phyloP scores from a whole-genome alignment of 2,113 vertebrate genomes.

The Muscicapa adusta region DNA sequence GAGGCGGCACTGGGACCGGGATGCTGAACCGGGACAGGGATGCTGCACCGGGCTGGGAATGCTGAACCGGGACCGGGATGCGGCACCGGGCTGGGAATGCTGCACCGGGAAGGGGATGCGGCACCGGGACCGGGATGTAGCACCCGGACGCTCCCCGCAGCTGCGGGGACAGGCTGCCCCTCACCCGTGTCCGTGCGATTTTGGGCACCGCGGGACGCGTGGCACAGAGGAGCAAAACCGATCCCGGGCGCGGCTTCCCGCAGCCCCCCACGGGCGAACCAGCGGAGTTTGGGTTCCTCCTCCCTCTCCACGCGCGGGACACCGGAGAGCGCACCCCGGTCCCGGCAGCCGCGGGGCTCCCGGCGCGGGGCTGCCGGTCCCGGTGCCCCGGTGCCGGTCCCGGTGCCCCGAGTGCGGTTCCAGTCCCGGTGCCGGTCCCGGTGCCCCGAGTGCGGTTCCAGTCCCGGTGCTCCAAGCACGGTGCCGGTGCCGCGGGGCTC shows the following conservation, averaged over 20 bases:
- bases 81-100: too few species aligned
- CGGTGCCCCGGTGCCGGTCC: too few species aligned
- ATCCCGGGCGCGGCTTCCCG: neutral
- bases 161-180: neutral
- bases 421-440: neutral
- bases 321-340: neutral
- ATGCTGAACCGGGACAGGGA: too few species aligned
- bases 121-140: fast-evolving
- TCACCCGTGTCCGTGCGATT: neutral
- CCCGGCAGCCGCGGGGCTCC: neutral
- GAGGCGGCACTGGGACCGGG: neutral
- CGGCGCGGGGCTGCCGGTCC: neutral
- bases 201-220: neutral
- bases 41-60: too few species aligned
- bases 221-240: neutral
- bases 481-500: neutral
- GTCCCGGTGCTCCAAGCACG: too few species aligned
- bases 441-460: neutral
- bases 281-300: neutral
- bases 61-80: too few species aligned
- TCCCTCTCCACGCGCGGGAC: neutral
- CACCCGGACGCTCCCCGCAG: neutral
- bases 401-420: too few species aligned
- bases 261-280: neutral
- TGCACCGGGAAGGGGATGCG: neutral